phyloP scores from a whole-genome alignment of 2,113 vertebrate species.

The Phoxinus phoxinus region DNA sequence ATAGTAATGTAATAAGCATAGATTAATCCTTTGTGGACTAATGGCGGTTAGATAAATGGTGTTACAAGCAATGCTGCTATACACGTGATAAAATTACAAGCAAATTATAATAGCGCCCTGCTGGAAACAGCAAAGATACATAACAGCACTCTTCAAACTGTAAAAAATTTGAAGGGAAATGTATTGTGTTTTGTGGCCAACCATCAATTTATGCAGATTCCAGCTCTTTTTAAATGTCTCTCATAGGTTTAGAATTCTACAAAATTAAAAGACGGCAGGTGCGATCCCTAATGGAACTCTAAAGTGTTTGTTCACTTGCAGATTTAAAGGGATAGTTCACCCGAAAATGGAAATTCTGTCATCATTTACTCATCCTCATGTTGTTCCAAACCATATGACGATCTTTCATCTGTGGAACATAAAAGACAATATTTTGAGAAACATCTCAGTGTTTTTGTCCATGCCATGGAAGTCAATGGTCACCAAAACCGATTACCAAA shows the following conservation, averaged over 20 bases:
- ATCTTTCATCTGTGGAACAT: background rate
- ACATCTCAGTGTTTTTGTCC: background rate
- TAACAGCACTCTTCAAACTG: background rate
- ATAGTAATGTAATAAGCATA: slow-evolving; percentile 36
- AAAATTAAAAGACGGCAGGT: background rate
- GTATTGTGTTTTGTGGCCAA: background rate
- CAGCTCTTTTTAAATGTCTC: background rate
- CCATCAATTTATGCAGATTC: background rate
- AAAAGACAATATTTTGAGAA: background rate
- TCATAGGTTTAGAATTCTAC: background rate
- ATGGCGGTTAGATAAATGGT: slow-evolving; percentile 28
- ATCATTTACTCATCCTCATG: background rate
- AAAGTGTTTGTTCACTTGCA: slow-evolving; percentile 1
- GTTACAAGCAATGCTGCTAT: slow-evolving; percentile 7
- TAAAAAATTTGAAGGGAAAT: background rate
- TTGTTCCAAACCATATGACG: background rate
- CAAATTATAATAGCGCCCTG: slow-evolving; percentile 19
- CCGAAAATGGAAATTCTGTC: background rate
- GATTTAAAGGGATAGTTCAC: background rate
- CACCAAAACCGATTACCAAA: background rate
- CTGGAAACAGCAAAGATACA: background rate
- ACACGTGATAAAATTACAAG: background rate
- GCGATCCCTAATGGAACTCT: background rate
- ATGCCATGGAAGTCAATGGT: background rate
- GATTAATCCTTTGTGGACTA: background rate